Evolutionary conservation across 1,140 invertebrate genomes (phyloP).

Genomic region (Drosophila kepulauana): DNA sequence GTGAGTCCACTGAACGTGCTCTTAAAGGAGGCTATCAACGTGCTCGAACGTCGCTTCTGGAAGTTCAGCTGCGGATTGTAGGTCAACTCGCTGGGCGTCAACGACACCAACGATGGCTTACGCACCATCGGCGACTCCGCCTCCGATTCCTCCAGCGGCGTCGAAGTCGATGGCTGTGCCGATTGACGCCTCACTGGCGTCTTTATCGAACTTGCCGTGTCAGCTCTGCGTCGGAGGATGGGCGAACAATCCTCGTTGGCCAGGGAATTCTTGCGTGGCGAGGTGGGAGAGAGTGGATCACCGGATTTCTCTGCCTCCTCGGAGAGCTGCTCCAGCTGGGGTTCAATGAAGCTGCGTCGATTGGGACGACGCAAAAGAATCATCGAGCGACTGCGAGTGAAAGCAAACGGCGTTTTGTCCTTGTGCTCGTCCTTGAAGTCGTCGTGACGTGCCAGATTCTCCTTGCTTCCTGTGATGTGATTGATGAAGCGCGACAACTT

Average conservation of each 20-base stretch:
- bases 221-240: constrained; percentile 37
- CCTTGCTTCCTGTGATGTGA: constrained; percentile 78
- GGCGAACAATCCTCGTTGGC: constrained; percentile 46
- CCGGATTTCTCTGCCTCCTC: constrained; percentile 75
- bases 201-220: constrained; percentile 44
- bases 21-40: constrained; percentile 73
- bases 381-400: constrained; percentile 82
- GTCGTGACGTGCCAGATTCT: constrained; percentile 57
- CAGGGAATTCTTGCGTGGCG: constrained; percentile 74
- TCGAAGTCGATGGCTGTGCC: constrained; percentile 61
- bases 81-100: constrained; percentile 43
- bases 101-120: constrained; percentile 57
- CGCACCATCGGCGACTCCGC: constrained; percentile 29
- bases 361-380: constrained; percentile 75
- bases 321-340: constrained; percentile 79
- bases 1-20: constrained; percentile 60
- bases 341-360: constrained; percentile 77
- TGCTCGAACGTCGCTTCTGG: constrained; percentile 75
- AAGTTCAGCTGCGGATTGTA: constrained; percentile 72
- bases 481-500: constrained; percentile 77
- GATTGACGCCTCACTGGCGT: constrained; percentile 62
- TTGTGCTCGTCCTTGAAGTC: constrained; percentile 58
- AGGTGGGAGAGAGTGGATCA: constrained; percentile 68
- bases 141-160: constrained; percentile 53
- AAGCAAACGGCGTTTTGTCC: constrained; percentile 64